Evolutionary conservation across 2,888 invertebrate species (phyloP), one percentile per base, ranked within the genome.

Genomic region (Amblyjoppa proteus): DNA sequence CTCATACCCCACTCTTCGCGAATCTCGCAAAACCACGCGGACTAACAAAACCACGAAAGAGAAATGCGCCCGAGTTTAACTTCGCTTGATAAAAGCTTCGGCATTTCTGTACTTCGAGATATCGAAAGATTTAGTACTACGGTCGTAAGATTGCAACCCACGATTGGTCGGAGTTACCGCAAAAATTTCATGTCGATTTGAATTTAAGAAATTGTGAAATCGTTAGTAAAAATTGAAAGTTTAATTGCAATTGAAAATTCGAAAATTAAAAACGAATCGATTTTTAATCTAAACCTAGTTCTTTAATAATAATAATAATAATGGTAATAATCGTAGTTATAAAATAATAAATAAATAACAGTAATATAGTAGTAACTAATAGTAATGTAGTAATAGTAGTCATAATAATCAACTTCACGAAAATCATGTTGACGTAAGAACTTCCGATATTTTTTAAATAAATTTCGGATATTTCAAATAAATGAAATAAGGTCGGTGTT

Each of bases 21-120:
- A 38, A 20, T 38, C 49, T 49, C 64, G 68, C 45, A 51, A 74
- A 82, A 77, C 77, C 77, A 68, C 49, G 56, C 38, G 77, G 76
- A n/a, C 16, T 38, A 56, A 68, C 56, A 4, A 77, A 77, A 77
- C 77, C 68, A 77, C 68, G 53, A 77, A 56, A 68, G 68, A 53
- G 66, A 53, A 41, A 77, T 77, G 31, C 64, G 31, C 64, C 13
- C 31, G n/a, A 16, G 64, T 34, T 64, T 1, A 64, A 64, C 58
- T 28, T 25, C 61, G 16, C 49, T 31, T 49, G 64, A 49, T 49
- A 76, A 34, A 49, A 76, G 2, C 9, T 58, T 34, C n/a, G 31
- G 61, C n/a, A 31, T 76, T 76, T 51, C 31, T 41, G 45, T 61
- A 5, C 13, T 4, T 9, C 13, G 28, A 61, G 31, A 13, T 28